These are phyloP conservation scores for Rhagologus leucostigma DNA, from an alignment of 2,113 vertebrate genomes.

Conservation along the genomic window DNA sequence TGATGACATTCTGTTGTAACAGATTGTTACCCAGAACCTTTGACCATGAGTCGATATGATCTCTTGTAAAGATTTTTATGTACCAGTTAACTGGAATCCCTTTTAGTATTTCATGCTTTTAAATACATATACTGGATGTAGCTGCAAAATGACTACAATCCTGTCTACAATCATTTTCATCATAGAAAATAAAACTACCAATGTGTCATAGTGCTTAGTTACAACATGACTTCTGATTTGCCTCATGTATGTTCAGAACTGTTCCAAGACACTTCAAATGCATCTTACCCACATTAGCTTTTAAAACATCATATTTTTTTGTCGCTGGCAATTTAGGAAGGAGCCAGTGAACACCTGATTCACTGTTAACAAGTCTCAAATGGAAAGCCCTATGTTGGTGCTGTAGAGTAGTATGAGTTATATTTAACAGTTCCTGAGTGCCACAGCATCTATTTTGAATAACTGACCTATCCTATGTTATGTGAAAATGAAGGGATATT, in stretches of 20 bases:
- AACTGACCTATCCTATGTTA: neutral
- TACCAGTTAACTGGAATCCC: neutral
- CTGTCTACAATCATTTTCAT: neutral
- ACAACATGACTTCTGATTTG: neutral
- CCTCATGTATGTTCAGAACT: neutral
- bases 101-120: neutral
- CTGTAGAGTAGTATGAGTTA: neutral
- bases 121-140: neutral
- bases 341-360: neutral
- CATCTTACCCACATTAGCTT: neutral
- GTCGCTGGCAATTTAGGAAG: neutral
- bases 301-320: neutral
- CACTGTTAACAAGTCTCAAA: neutral
- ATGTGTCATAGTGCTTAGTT: neutral
- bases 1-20: neutral
- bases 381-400: neutral
- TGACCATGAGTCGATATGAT: neutral
- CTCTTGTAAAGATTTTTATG: neutral
- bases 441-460: neutral
- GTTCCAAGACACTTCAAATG: neutral
- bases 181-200: neutral
- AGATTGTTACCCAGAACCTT: neutral
- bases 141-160: neutral
- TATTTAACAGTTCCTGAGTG: neutral
- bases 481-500: neutral